Base-by-base conservation (phyloP, 1,140 invertebrate genomes). In the Asobara japonica region DNA sequence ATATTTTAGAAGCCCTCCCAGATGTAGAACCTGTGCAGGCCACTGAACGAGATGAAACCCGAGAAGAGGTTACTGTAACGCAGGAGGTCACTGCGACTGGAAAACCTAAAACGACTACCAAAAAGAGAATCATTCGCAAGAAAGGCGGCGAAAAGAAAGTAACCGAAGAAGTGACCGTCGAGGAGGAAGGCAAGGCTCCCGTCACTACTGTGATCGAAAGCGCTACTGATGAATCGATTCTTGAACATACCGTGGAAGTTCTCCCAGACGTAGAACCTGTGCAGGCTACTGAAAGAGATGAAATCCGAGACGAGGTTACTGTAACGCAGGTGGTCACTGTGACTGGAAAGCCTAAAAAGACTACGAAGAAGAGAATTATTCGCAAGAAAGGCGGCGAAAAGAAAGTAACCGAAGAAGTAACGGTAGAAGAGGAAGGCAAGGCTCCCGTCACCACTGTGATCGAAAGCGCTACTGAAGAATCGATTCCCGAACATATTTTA, bases 371-470 rank as follows among this genome's bases (percentile, higher is more conserved):
- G 31, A 33, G 11, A 33, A 33, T 33, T 33, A 33, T 33, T 33
- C 31, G 31, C 4, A 33, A 33, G 11, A 33, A 33, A 33, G 31
- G 31, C 5, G 31, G 31, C 31, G 31, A 33, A 4, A 33, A 33
- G 31, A 11, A 33, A 33, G 31, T 33, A 11, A 33, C 5, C 31
- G 31, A 6, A 33, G 31, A 33, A 33, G 75, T 78, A 66, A 79
- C 81, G 45, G 74, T 87, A 25, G 82, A 86, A 75, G 83, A 87
- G 77, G 84, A 87, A 69, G 79, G 84, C 20, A 20, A 60, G 29
- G 20, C 20, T 0, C 65, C 71, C 1, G 71, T 73, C 0, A 33
- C 31, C 5, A 33, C 31, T 4, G 31, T 33, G 77, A 6, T 33
- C 4, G 31, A 33, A 33, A 33, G 11, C 4, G 5, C 31, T 33